Evolutionary conservation across 2,888 invertebrate species (phyloP).

Genomic region (Limenitis camilla): DNA sequence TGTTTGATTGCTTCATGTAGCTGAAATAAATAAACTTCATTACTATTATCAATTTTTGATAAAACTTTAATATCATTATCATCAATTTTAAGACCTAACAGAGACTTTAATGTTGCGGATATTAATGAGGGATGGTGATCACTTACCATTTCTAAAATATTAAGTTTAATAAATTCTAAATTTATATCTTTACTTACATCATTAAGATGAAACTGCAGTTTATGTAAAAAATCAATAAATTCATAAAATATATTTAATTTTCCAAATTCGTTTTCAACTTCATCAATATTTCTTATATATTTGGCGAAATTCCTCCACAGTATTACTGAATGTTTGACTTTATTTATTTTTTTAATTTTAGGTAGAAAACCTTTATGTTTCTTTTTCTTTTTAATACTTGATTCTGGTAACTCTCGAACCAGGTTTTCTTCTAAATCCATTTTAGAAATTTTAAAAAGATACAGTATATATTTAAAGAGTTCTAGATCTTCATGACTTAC

Average conservation of each 20-base stretch:
- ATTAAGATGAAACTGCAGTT: slow-evolving; percentile 26
- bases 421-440: neutral
- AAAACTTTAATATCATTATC: too few relatives aligned
- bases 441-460: slow-evolving; percentile 32
- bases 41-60: neutral
- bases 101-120: too few relatives aligned
- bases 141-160: too few relatives aligned
- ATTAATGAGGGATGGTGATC: too few relatives aligned
- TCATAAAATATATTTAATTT: slow-evolving; percentile 12
- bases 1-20: slow-evolving; percentile 47
- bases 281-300: slow-evolving; percentile 12
- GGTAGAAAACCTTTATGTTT: slow-evolving; percentile 24
- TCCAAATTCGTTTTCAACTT: neutral
- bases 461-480: slow-evolving; percentile 40
- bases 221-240: slow-evolving; percentile 17
- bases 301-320: slow-evolving; percentile 18
- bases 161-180: too few relatives aligned
- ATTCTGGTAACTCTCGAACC: neutral
- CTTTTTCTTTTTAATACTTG: neutral
- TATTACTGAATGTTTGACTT: slow-evolving; percentile 19
- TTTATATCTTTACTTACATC: slow-evolving; percentile 38
- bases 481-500: slow-evolving; percentile 42
- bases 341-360: slow-evolving; percentile 25
- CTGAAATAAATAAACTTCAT: slow-evolving; percentile 36
- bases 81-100: too few relatives aligned